A percentile compares a stretch with the other conserved stretches of the same genome.
Conservation (phyloP, 2,113 vertebrate genomes). For the Caranx melampygus region DNA sequence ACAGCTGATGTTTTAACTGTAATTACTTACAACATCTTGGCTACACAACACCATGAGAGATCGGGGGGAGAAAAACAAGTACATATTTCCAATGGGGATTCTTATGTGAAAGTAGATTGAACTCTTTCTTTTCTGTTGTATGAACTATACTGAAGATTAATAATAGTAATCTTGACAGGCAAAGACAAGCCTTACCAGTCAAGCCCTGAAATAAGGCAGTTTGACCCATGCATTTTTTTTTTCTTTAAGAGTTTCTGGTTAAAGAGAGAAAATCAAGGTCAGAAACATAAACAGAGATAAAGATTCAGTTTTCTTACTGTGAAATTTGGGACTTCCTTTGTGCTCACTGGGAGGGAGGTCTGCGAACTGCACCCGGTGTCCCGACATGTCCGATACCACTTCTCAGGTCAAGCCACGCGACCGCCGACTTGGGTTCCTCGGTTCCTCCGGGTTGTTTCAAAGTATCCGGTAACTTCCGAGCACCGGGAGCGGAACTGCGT, state of each 20-base stretch:
- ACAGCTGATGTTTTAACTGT: not conserved
- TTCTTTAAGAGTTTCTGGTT: not conserved
- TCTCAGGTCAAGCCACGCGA: conserved; percentile 40
- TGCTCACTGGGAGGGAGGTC: conserved; percentile 79
- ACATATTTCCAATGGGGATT: not conserved
- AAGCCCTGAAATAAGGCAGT: not conserved
- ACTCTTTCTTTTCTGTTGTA: not conserved
- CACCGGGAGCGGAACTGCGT: not conserved
- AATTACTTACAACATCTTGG: not conserved
- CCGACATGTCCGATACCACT: conserved; percentile 76
- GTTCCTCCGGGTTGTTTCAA: conserved; percentile 18
- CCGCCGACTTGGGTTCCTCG: not conserved
- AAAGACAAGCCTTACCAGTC: not conserved
- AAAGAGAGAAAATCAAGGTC: conserved; percentile 38
- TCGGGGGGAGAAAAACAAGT: not conserved
- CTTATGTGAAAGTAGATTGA: not conserved
- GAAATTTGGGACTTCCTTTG: conserved; percentile 75
- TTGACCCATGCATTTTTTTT: not conserved
- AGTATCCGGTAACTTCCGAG: conserved; percentile 72
- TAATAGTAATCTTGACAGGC: not conserved
- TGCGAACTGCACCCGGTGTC: conserved; percentile 86
- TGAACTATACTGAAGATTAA: not conserved
- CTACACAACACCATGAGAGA: not conserved
- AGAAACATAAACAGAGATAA: not conserved
- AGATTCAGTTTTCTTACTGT: conserved; percentile 76